These are phyloP conservation scores for Cyphomyrus discorhynchus DNA, from an alignment of 2,113 vertebrate genomes.

Conservation along the genomic window DNA sequence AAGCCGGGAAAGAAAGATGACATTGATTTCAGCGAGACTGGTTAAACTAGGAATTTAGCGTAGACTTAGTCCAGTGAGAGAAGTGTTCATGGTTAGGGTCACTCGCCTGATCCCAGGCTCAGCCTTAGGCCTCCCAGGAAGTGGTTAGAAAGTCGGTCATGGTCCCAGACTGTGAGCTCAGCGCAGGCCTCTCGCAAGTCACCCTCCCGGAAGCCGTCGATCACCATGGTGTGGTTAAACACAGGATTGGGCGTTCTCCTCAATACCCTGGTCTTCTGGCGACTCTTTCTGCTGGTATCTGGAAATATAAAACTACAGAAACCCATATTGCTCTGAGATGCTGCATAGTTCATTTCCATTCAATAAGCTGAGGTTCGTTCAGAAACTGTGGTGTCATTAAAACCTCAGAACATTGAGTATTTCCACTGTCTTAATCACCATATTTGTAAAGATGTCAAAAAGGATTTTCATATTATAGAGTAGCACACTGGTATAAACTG, in stretches of 20 bases:
- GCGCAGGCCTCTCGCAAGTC: slow-evolving; percentile 84
- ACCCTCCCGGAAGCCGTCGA: slow-evolving; percentile 79
- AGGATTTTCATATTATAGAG: neutral
- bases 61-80: neutral
- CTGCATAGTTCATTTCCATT: neutral
- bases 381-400: neutral
- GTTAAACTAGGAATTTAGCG: neutral
- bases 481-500: neutral
- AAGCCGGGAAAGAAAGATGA: neutral
- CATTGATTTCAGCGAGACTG: neutral
- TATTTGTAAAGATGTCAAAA: neutral
- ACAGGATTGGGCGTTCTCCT: slow-evolving; percentile 70
- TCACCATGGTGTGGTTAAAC: slow-evolving; percentile 98
- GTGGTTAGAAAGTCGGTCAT: slow-evolving; percentile 77
- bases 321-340: neutral
- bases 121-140: slow-evolving; percentile 86
- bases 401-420: neutral
- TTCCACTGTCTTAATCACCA: neutral
- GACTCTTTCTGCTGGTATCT: slow-evolving; percentile 88
- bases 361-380: neutral
- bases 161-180: slow-evolving; percentile 91
- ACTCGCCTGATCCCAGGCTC: slow-evolving; percentile 80
- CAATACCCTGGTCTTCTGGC: slow-evolving; percentile 86
- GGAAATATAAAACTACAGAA: slow-evolving; percentile 78
- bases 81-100: neutral